Percentiles rank a stretch among this genome's conserved stretches.
These are phyloP conservation scores for Hestina assimilis DNA, from an alignment of 1,140 invertebrate genomes.

Conservation along the genomic window DNA sequence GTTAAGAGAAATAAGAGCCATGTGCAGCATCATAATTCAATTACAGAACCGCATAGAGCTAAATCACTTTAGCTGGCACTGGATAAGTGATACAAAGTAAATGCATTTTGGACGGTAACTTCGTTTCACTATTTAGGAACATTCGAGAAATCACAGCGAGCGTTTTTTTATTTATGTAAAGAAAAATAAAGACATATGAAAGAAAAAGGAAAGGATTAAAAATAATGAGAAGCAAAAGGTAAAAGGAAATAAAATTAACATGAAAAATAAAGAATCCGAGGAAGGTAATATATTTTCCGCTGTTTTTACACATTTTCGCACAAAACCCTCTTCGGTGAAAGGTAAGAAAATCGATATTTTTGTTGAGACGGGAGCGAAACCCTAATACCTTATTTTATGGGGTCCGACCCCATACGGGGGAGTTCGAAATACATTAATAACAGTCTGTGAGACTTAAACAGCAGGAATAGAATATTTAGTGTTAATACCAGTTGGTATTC, in stretches of 20 bases:
- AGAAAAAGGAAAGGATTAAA: neutral
- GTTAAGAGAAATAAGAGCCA: neutral
- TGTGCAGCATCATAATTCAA: constrained; percentile 19
- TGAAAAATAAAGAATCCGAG: constrained; percentile 4
- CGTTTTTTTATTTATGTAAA: neutral
- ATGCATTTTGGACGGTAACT: constrained; percentile 36
- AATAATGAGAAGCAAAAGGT: neutral
- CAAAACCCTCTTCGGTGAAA: constrained; percentile 20
- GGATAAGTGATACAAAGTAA: constrained; percentile 36
- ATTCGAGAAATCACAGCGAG: neutral
- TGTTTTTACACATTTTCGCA: constrained; percentile 22
- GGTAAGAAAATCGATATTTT: constrained; percentile 24
- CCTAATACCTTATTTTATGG: constrained; percentile 28
- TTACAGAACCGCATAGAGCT: constrained; percentile 5
- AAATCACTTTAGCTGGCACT: constrained; percentile 22
- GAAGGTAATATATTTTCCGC: neutral
- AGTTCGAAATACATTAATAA: constrained; percentile 29
- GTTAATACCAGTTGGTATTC: neutral
- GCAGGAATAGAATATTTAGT: constrained; percentile 9
- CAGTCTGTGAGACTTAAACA: constrained; percentile 26
- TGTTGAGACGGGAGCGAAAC: constrained; percentile 20
- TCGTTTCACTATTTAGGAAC: neutral
- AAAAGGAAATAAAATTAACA: neutral
- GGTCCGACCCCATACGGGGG: constrained; percentile 22
- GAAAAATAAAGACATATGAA: neutral